A percentile compares a stretch with the other conserved stretches of the same genome.
Evolutionary conservation across 1,140 invertebrate species (phyloP).

Genomic region (Atta texana): DNA sequence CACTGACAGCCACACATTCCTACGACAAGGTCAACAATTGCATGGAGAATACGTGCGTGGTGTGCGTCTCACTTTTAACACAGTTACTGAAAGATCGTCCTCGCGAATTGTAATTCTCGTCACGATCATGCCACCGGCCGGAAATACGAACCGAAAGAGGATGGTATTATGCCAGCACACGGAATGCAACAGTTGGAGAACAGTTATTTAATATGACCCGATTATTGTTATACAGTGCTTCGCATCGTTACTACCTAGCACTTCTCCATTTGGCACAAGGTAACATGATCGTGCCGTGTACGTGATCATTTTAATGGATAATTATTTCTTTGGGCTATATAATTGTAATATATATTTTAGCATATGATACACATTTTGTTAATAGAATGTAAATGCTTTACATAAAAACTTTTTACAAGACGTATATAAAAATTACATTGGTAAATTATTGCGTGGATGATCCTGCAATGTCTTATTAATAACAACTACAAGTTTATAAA

Average conservation of each 20-base stretch:
- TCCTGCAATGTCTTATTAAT: neutral
- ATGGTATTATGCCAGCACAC: neutral
- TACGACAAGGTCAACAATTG: slow-evolving; percentile 67
- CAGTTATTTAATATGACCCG: slow-evolving; percentile 55
- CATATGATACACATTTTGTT: no score
- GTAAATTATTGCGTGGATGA: neutral
- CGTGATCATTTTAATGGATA: slow-evolving; percentile 17
- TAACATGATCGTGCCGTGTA: neutral
- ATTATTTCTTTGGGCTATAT: neutral
- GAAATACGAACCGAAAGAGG: slow-evolving; percentile 44
- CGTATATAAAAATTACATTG: neutral
- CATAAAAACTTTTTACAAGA: neutral
- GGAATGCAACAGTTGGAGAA: slow-evolving; percentile 39
- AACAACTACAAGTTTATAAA: neutral
- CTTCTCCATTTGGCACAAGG: slow-evolving; percentile 23
- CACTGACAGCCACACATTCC: slow-evolving; percentile 54
- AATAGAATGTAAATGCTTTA: neutral
- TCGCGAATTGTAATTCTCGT: slow-evolving; percentile 38
- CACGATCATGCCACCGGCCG: slow-evolving; percentile 37
- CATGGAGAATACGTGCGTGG: slow-evolving; percentile 47
- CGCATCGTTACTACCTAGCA: slow-evolving; percentile 23
- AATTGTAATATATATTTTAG: neutral
- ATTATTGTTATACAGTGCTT: slow-evolving; percentile 36
- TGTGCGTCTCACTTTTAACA: slow-evolving; percentile 50
- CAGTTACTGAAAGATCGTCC: slow-evolving; percentile 56